Evolutionary conservation across 2,888 invertebrate genomes (phyloP), one percentile per base, ranked within the genome.

Genomic region (Morinoia aosen): DNA sequence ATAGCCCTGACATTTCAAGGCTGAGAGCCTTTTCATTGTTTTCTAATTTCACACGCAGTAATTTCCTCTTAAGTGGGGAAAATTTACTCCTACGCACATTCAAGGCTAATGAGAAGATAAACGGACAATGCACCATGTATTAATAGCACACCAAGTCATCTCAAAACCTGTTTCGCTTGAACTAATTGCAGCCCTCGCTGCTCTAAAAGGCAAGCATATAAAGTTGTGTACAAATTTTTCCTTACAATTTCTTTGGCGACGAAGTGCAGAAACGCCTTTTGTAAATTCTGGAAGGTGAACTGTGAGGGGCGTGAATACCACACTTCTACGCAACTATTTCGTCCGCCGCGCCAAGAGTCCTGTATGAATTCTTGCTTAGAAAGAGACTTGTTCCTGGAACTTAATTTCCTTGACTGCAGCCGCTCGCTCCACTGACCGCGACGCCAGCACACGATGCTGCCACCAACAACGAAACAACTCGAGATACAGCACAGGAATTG

Each of bases 401-500:
- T 33, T 76, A 76, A 76, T 76, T 76, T 76, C 76, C 25, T 76
- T 76, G 76, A 76, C 76, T 76, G 76, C 76, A 16, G 33, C 76
- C 76, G 25, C 76, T 33, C 19, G 76, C 76, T 76, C 76, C 76
- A 33, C 76, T 76, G 33, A 76, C 76, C 76, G 0, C 8, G 76
- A 76, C 76, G 61, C 48, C 48, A 48, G 61, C 61, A 12, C 61
- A 16, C 61, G 76, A 16, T 76, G 25, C 76, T 25, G 76, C 76
- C 76, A 25, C 76, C 33, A 33, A 19, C 76, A 10, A 76, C 8
- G 33, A 33, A 76, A 76, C 76, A 33, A 76, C 76, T 33, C 76
- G 76, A 76, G 76, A 76, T 76, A 76, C 76, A 33, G 76, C 76
- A 76, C 76, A 76, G 76, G 76, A 76, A 76, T 76, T 76, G 33